Percentiles rank a stretch among this genome's conserved stretches.
Evolutionary conservation across 2,888 invertebrate species (phyloP).

Genomic region (Sipha maydis): DNA sequence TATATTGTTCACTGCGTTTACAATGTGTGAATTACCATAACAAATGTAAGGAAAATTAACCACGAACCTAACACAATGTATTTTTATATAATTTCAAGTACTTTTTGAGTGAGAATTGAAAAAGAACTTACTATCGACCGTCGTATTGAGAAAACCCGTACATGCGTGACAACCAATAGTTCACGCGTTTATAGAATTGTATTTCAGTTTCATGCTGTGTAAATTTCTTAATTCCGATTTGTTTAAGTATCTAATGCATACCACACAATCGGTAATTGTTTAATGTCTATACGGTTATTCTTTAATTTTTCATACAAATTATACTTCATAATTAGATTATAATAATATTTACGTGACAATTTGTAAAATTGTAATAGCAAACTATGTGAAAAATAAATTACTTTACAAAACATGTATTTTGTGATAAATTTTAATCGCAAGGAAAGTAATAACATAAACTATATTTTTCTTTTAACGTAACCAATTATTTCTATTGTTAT

Average conservation of each 20-base stretch:
- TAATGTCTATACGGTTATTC: not conserved
- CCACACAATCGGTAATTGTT: not conserved
- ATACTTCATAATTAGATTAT: not conserved
- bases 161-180: not conserved
- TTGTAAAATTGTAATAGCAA: not conserved
- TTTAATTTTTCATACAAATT: not conserved
- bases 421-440: too few species aligned
- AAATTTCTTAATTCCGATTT: conserved; percentile 34
- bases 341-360: not conserved
- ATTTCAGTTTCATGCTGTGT: not conserved
- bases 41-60: not conserved
- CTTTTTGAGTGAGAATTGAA: not conserved
- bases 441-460: too few species aligned
- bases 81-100: not conserved
- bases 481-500: too few species aligned
- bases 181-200: not conserved
- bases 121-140: not conserved
- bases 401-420: not conserved
- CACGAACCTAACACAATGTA: not conserved
- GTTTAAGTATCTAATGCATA: conserved; percentile 12
- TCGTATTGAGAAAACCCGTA: not conserved
- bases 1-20: not conserved
- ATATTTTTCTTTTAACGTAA: too few species aligned
- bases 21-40: conserved; percentile 33
- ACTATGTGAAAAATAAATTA: not conserved